These are phyloP conservation scores for Charina bottae DNA, from an alignment of 2,113 vertebrate species.

Conservation along the genomic window DNA sequence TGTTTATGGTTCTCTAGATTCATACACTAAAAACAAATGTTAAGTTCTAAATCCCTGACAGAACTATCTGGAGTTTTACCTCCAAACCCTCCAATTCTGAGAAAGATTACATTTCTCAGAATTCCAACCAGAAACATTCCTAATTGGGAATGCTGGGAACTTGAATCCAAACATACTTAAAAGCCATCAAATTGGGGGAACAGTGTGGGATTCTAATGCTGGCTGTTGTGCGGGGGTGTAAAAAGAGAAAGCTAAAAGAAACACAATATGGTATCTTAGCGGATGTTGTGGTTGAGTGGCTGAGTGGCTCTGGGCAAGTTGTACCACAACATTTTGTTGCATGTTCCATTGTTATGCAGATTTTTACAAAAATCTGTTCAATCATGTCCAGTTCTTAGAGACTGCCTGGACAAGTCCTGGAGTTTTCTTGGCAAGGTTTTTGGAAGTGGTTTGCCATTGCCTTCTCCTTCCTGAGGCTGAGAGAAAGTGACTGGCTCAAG, in stretches of 20 bases:
- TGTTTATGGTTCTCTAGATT: conserved; percentile 33
- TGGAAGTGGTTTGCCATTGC: too few species aligned
- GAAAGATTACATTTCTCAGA: background rate
- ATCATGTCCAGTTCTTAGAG: background rate
- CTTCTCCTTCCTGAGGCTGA: background rate
- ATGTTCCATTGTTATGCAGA: background rate
- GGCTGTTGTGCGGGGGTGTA: background rate
- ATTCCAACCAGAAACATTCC: background rate
- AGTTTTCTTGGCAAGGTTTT: too few species aligned
- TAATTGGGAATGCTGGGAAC: background rate
- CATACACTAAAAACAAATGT: background rate
- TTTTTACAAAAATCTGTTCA: background rate
- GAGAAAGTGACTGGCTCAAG: too few species aligned
- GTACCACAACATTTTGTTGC: background rate
- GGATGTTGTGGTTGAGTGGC: background rate
- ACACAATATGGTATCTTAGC: background rate
- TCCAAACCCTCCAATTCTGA: background rate
- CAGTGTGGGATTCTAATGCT: background rate
- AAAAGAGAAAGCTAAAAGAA: background rate
- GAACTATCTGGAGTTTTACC: background rate
- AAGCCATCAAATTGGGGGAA: background rate
- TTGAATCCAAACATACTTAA: background rate
- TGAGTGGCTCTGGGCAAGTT: background rate
- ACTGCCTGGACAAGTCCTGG: too few species aligned
- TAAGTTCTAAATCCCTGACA: background rate